These are phyloP conservation scores for Dioctria linearis DNA, from an alignment of 2,888 invertebrate genomes.

Conservation along the genomic window DNA sequence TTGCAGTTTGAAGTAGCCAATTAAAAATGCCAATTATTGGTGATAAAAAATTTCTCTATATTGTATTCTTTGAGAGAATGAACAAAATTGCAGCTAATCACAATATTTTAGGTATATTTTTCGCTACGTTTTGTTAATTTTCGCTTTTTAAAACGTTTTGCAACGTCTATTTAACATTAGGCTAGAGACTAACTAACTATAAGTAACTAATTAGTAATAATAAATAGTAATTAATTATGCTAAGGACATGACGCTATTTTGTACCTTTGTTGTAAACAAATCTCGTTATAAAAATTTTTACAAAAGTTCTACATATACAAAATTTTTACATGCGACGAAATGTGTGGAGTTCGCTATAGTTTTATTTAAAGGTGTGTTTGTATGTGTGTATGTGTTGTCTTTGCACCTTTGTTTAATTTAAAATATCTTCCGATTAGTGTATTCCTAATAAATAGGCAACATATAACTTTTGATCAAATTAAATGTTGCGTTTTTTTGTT, in stretches of 20 bases:
- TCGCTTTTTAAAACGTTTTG: background rate
- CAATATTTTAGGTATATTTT: slow-evolving; percentile 8
- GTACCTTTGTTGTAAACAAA: slow-evolving; percentile 45
- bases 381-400: no score
- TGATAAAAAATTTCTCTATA: slow-evolving; percentile 40
- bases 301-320: slow-evolving; percentile 18
- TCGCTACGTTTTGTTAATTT: slow-evolving; percentile 7
- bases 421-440: no score
- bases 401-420: no score
- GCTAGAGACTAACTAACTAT: background rate
- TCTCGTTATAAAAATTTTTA: slow-evolving; percentile 44
- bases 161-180: background rate
- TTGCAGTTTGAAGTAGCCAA: slow-evolving; percentile 29
- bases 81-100: slow-evolving; percentile 43
- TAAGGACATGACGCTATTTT: slow-evolving; percentile 26
- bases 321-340: background rate
- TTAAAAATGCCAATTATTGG: slow-evolving; percentile 50
- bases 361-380: no score
- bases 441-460: no score
- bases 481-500: no score
- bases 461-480: no score
- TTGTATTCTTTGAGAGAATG: slow-evolving; percentile 21
- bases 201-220: background rate
- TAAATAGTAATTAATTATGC: slow-evolving; percentile 20
- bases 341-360: no score